A percentile compares a stretch with the other conserved stretches of the same genome.
These are phyloP conservation scores for Polia nebulosa DNA, from an alignment of 2,888 invertebrate species.

Conservation along the genomic window DNA sequence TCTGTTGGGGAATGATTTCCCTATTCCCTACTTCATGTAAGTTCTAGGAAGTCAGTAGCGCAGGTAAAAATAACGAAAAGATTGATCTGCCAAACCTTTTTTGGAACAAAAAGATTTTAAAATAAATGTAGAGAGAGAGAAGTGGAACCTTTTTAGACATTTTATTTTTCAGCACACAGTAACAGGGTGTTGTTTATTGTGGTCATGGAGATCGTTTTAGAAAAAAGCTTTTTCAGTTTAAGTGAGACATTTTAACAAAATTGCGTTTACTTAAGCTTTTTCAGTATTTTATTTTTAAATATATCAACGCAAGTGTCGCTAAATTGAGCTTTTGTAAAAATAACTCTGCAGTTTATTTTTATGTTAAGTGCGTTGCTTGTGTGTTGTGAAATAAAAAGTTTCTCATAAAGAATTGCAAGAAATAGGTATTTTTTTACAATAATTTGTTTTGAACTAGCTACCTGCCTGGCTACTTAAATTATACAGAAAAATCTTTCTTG, in stretches of 20 bases:
- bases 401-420: background rate
- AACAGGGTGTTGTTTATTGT: conserved; percentile 25
- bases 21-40: no score
- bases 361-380: background rate
- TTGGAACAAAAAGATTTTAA: background rate
- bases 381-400: conserved; percentile 11
- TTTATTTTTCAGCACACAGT: conserved; percentile 17
- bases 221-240: conserved; percentile 26
- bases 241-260: conserved; percentile 12
- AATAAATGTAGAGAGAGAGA: background rate
- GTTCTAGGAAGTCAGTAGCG: no score
- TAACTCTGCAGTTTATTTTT: conserved; percentile 3
- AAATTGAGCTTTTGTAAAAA: conserved; percentile 23
- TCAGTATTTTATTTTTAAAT: conserved; percentile 31
- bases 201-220: conserved; percentile 12
- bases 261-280: background rate
- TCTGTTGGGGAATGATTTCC: no score
- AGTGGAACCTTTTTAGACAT: background rate
- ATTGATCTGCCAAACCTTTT: background rate
- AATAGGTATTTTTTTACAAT: background rate
- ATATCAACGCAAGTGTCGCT: conserved; percentile 3
- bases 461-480: no score
- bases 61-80: no score
- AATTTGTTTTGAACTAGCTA: no score
- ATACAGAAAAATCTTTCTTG: no score